Conservation (phyloP, 2,888 invertebrate genomes). For the Teleiodes luculella region DNA sequence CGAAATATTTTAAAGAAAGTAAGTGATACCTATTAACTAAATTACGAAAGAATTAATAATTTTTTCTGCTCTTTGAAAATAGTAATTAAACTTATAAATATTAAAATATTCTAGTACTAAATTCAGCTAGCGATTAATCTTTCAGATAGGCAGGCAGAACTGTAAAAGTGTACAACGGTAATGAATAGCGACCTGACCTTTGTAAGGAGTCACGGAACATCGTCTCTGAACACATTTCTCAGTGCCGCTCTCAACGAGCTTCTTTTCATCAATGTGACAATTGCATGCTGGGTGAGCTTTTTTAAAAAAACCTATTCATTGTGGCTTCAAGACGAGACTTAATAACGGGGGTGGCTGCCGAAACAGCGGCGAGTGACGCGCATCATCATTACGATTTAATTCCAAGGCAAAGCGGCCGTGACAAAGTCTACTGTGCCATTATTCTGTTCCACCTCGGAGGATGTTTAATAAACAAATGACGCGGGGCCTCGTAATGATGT, state of each 20-base stretch:
- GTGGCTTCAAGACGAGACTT: slow-evolving; percentile 71
- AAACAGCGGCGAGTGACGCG: slow-evolving; percentile 60
- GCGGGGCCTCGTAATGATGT: slow-evolving; percentile 67
- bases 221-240: slow-evolving; percentile 1
- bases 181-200: slow-evolving; percentile 9
- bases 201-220: slow-evolving; percentile 4
- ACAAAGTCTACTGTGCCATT: slow-evolving; percentile 72
- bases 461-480: slow-evolving; percentile 77
- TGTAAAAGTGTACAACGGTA: slow-evolving; percentile 6
- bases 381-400: slow-evolving; percentile 76
- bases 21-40: background rate
- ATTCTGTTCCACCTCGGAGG: slow-evolving; percentile 73
- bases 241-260: slow-evolving; percentile 23
- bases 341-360: slow-evolving; percentile 59
- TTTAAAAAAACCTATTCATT: slow-evolving; percentile 72
- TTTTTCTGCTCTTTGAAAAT: background rate
- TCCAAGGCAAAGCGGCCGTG: slow-evolving; percentile 70
- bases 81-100: background rate
- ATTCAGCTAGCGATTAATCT: slow-evolving; percentile 10
- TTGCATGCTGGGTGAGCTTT: slow-evolving; percentile 59
- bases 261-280: slow-evolving; percentile 70
- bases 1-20: no score
- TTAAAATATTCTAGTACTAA: slow-evolving; percentile 4
- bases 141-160: slow-evolving; percentile 3
- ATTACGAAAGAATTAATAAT: background rate